Evolutionary conservation across 2,797 vertebrate genomes (phyloP), one percentile per base, ranked within the genome.

Genomic region (Pangasius djambal): DNA sequence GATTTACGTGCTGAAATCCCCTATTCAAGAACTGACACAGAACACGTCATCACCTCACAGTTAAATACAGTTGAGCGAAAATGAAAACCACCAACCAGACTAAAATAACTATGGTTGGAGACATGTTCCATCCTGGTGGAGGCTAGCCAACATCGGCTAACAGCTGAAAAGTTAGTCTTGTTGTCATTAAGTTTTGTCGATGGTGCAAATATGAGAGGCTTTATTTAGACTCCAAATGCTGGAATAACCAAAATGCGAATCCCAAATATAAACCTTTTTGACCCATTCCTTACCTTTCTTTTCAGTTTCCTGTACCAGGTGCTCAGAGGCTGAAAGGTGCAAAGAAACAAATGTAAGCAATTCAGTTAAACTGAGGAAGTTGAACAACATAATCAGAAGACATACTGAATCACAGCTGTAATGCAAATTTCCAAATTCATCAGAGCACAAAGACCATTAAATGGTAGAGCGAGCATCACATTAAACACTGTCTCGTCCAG

Each of bases 221-320:
- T 79, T 55, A 48, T 55, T 22, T 1, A 44, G 34, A 31, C 10
- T 34, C 31, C 28, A 59, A 37, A 25, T 37, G 52, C 40, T 12
- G 3, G 7, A 57, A 75, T 28, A 13, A 37, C 37, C 70, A 37
- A 40, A 40, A 3, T 13, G 9, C 20, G 4, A 6, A 25, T 72
- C 7, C 15, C 22, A 83, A 78, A 70, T 20, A 31, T 50, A 70
- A 31, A 52, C 48, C 6, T 31, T 4, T 40, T 13, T 15, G 20
- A 20, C 2, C n/a, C 20, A 44, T 63, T 7, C n/a, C 96, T 93
- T 93, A 97, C 97, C 97, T 92, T 95, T 93, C 34, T 95, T 57
- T 28, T 84, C 48, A 2, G 93, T 92, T 34, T 92, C 75, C 0
- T 18, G n/a, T 59, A 52, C 61, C 92, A 95, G 69, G 1, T 95